Conservation (phyloP, 2,113 vertebrate species). For the Podiceps cristatus region DNA sequence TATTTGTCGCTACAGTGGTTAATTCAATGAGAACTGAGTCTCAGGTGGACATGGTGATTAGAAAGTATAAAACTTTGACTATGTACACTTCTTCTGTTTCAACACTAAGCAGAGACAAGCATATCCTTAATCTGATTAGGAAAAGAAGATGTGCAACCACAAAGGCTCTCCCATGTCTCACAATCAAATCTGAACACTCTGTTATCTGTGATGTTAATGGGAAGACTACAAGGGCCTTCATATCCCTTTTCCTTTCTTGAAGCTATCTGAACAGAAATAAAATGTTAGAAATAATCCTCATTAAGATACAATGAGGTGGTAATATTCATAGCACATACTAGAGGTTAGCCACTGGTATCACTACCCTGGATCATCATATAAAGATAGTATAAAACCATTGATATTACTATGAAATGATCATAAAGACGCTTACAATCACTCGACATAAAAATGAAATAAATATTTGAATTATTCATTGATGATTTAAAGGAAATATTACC, state of each 20-base stretch:
- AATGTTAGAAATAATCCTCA: background rate
- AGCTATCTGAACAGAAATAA: background rate
- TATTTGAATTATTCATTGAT: background rate
- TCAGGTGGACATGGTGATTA: background rate
- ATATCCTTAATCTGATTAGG: background rate
- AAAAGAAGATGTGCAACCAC: background rate
- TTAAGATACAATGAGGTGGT: background rate
- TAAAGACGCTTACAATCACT: background rate
- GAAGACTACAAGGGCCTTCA: background rate
- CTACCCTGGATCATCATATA: background rate
- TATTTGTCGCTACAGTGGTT: background rate
- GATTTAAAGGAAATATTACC: background rate
- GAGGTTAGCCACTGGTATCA: background rate
- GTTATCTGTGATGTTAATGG: background rate
- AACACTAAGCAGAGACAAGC: background rate
- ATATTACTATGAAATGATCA: background rate
- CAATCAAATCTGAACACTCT: background rate
- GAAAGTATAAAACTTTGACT: background rate
- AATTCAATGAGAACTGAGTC: background rate
- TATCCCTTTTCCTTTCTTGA: background rate
- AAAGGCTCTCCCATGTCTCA: background rate
- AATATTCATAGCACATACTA: background rate
- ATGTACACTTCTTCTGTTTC: background rate
- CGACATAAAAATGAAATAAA: background rate
- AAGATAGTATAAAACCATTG: background rate